These are phyloP conservation scores for Thaleichthys pacificus DNA, from an alignment of 2,797 vertebrate species.

Conservation along the genomic window DNA sequence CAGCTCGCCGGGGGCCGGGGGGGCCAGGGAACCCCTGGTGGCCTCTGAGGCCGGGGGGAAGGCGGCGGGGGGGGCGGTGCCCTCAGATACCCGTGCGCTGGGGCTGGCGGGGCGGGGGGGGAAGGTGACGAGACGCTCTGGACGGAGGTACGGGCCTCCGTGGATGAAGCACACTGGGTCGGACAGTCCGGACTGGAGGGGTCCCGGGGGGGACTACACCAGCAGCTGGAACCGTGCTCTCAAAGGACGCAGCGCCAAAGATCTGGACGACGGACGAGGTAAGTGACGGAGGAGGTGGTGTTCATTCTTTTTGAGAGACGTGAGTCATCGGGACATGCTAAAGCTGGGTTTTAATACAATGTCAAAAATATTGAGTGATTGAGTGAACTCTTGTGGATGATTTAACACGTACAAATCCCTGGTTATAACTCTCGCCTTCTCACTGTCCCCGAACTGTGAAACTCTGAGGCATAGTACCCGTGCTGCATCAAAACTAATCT, in stretches of 20 bases:
- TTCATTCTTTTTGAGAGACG: not conserved
- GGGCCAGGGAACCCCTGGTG: slow-evolving; percentile 56
- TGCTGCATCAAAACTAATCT: slow-evolving; percentile 36
- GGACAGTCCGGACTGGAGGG: slow-evolving; percentile 54
- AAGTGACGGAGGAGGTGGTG: slow-evolving; percentile 39
- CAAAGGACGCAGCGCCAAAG: slow-evolving; percentile 79
- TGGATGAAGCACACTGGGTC: slow-evolving; percentile 80
- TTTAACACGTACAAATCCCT: not conserved
- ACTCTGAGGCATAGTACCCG: slow-evolving; percentile 12
- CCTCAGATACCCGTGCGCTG: slow-evolving; percentile 69
- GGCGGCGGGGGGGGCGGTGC: slow-evolving; percentile 4
- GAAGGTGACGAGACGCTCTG: slow-evolving; percentile 66
- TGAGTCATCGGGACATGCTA: not conserved
- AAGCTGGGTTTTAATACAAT: too few species aligned
- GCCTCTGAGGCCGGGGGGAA: slow-evolving; percentile 49
- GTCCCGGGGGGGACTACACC: slow-evolving; percentile 72
- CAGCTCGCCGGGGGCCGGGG: slow-evolving; percentile 50
- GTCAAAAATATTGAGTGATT: not conserved
- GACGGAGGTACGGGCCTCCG: slow-evolving; percentile 74
- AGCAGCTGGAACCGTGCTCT: slow-evolving; percentile 79
- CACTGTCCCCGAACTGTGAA: not conserved
- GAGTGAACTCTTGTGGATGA: not conserved
- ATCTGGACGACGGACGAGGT: slow-evolving; percentile 91
- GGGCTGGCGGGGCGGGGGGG: slow-evolving; percentile 77
- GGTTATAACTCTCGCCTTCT: too few species aligned